phyloP scores from a whole-genome alignment of 2,113 vertebrate species.

The Scartelaos histophorus region DNA sequence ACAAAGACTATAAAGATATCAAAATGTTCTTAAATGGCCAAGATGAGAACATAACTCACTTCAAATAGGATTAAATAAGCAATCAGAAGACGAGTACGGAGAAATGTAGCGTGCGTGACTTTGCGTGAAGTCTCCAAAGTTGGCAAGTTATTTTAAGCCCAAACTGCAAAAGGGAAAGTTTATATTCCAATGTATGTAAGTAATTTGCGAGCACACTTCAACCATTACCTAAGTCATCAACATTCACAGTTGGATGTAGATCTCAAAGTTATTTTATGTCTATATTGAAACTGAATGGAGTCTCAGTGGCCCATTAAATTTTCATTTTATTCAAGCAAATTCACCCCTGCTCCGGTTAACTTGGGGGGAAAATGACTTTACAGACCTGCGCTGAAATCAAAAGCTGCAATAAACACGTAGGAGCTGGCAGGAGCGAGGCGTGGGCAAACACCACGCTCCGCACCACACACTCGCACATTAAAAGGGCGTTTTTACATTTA shows the following conservation, averaged over 20 bases:
- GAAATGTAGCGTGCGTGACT: conserved; percentile 1
- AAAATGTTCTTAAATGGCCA: conserved; percentile 22
- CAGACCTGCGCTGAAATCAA: conserved; percentile 48
- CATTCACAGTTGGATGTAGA: conserved; percentile 37
- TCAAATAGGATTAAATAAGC: conserved; percentile 32
- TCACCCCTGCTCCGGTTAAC: conserved; percentile 43
- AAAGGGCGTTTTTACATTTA: conserved; percentile 60
- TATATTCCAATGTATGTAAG: conserved; percentile 29
- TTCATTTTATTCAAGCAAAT: conserved; percentile 47
- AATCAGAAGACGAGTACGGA: conserved; percentile 2
- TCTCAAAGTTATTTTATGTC: conserved; percentile 43
- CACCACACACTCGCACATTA: conserved; percentile 32
- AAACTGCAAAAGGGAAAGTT: conserved; percentile 5
- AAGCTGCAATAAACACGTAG: conserved; percentile 23
- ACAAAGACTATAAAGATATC: conserved; percentile 31
- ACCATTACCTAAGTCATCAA: conserved; percentile 25
- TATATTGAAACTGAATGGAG: conserved; percentile 45
- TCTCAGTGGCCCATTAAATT: conserved; percentile 55
- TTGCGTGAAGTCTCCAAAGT: conserved; percentile 3
- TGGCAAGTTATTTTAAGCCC: conserved; percentile 9
- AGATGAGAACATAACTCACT: conserved; percentile 9
- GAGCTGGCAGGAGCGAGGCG: conserved; percentile 31
- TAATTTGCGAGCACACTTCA: conserved; percentile 37
- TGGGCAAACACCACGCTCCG: conserved; percentile 17
- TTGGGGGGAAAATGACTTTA: conserved; percentile 37